Conservation (phyloP, 2,113 vertebrate genomes). For the Tretioscincus oriximinensis region DNA sequence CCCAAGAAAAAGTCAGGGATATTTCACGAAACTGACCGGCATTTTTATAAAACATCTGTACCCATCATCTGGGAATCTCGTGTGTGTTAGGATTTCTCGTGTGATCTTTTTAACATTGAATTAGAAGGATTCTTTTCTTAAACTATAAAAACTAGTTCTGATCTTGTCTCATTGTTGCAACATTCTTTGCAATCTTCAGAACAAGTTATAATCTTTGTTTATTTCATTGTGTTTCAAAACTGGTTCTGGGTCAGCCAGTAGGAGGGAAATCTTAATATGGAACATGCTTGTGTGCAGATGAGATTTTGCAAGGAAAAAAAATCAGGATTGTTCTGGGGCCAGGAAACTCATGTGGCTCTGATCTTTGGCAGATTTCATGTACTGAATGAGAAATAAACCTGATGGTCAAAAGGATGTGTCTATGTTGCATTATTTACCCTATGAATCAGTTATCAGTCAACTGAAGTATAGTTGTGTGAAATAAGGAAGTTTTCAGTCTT, state of each 20-base stretch:
- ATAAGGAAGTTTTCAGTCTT: not conserved
- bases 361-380: not conserved
- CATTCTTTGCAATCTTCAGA: not conserved
- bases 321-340: not conserved
- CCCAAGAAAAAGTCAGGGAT: not conserved
- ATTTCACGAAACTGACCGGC: not conserved
- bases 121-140: not conserved
- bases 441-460: not conserved
- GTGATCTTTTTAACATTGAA: not conserved
- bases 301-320: not conserved
- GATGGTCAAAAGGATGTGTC: not conserved
- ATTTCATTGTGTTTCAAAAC: conserved; percentile 3
- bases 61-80: no score
- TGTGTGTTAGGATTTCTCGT: no score
- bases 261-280: not conserved
- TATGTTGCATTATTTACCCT: not conserved
- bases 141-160: conserved; percentile 16
- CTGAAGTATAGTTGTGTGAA: not conserved
- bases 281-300: not conserved
- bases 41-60: no score
- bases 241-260: not conserved
- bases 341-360: not conserved
- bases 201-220: conserved; percentile 5
- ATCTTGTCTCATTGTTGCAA: not conserved
- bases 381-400: not conserved